Conservation (phyloP, 2,888 invertebrate species). For the Synergus gifuensis region DNA sequence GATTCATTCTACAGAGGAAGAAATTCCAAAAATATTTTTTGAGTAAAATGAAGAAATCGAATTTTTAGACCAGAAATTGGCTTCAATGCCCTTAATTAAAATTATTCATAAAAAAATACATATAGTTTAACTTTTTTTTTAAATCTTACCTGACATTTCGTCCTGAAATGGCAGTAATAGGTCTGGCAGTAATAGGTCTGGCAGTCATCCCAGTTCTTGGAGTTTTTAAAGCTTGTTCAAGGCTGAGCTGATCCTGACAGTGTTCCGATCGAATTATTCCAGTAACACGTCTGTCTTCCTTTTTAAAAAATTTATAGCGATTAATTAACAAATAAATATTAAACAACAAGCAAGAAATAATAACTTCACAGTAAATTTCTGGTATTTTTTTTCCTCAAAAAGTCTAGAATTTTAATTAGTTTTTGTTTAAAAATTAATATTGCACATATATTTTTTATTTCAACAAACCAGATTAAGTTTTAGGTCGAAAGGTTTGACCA, state of each 20-base stretch:
- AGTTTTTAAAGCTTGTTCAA: constrained; percentile 85
- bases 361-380: no score
- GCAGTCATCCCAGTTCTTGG: constrained; percentile 85
- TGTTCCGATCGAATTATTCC: constrained; percentile 90
- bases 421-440: constrained; percentile 16
- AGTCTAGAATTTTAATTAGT: constrained; percentile 13
- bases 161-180: constrained; percentile 88
- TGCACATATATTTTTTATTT: not conserved
- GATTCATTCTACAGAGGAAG: no score
- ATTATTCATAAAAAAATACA: no score
- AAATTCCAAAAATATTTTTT: no score
- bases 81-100: not conserved
- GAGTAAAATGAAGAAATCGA: no score
- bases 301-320: constrained; percentile 1
- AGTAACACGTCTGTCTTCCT: constrained; percentile 89
- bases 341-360: no score
- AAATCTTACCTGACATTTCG: constrained; percentile 78
- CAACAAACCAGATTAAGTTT: constrained; percentile 70
- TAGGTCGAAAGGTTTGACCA: constrained; percentile 73
- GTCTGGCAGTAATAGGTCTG: no score
- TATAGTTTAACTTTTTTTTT: not conserved
- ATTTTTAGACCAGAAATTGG: no score
- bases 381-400: no score
- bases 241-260: constrained; percentile 82
- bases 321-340: no score